Percentiles rank a stretch among this genome's conserved stretches.
These are phyloP conservation scores for Hetaerina titia DNA, from an alignment of 2,888 invertebrate genomes.

Conservation along the genomic window DNA sequence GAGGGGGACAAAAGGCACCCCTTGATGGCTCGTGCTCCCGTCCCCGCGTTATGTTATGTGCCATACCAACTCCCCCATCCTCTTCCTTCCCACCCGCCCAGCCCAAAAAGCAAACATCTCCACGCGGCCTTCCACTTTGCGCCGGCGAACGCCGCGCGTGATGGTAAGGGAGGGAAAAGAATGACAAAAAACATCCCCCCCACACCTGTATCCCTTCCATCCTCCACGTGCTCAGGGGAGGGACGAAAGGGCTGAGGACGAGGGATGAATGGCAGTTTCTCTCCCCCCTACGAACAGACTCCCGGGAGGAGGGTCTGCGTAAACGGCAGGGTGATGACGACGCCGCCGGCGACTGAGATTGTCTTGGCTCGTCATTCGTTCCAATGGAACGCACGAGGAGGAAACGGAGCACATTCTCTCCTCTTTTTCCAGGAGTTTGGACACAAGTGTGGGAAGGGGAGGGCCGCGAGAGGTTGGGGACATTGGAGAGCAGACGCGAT, in stretches of 20 bases:
- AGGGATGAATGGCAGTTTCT: background rate
- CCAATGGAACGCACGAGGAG: background rate
- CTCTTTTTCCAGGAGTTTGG: background rate
- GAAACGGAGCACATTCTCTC: background rate
- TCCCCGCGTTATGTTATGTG: background rate
- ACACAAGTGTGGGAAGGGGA: background rate
- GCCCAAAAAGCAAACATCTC: background rate
- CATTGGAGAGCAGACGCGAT: background rate
- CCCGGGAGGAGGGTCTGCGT: background rate
- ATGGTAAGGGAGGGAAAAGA: background rate
- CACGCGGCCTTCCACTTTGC: background rate
- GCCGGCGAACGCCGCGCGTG: background rate
- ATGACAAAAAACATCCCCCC: background rate
- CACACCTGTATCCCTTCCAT: constrained; percentile 1
- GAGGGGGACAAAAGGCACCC: background rate
- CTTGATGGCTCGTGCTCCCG: constrained; percentile 13
- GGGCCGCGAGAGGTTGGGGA: background rate
- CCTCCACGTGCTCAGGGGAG: background rate
- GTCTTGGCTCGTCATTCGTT: background rate
- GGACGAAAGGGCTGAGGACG: background rate
- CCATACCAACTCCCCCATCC: background rate
- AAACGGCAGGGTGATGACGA: background rate
- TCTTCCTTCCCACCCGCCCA: background rate
- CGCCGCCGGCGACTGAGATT: background rate
- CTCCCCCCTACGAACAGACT: background rate